A percentile compares a stretch with the other conserved stretches of the same genome.
These are phyloP conservation scores for Chelonia mydas DNA, from an alignment of 2,797 vertebrate species.

Conservation along the genomic window DNA sequence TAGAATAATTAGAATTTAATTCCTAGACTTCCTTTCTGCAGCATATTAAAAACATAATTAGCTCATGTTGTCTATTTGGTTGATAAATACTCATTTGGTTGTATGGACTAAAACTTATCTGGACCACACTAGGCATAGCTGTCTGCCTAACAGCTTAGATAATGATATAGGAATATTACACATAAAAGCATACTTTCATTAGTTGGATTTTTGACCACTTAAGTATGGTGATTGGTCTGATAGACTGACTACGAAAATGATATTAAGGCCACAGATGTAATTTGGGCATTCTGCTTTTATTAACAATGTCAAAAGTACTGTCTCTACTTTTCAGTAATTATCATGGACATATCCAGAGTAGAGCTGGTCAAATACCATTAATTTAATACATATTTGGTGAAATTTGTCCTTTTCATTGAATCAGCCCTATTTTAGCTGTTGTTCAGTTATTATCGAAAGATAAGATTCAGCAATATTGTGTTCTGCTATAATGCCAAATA, in stretches of 20 bases:
- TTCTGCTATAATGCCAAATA: not conserved
- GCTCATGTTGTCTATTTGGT: not conserved
- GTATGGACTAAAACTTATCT: conserved; percentile 6
- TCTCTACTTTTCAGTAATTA: not conserved
- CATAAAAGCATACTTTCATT: conserved; percentile 1
- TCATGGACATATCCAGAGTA: rapidly evolving
- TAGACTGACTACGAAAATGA: not conserved
- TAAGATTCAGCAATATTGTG: not conserved
- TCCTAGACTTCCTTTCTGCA: not conserved
- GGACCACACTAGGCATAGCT: not conserved
- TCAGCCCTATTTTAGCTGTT: not conserved
- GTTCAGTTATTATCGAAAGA: not conserved
- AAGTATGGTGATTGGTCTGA: not conserved
- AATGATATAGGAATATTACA: not conserved
- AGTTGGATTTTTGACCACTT: not conserved
- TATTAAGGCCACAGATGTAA: not conserved
- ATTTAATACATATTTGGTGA: not conserved
- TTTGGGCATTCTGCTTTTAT: not conserved
- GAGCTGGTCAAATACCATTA: not conserved
- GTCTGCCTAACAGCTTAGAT: not conserved
- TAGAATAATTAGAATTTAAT: conserved; percentile 55
- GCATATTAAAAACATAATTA: conserved; percentile 10
- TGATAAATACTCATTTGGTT: conserved; percentile 44
- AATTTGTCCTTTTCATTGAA: not conserved
- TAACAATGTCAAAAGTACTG: not conserved